Evolutionary conservation across 1,140 invertebrate genomes (phyloP).

Genomic region (Rhagoletis pomonella): DNA sequence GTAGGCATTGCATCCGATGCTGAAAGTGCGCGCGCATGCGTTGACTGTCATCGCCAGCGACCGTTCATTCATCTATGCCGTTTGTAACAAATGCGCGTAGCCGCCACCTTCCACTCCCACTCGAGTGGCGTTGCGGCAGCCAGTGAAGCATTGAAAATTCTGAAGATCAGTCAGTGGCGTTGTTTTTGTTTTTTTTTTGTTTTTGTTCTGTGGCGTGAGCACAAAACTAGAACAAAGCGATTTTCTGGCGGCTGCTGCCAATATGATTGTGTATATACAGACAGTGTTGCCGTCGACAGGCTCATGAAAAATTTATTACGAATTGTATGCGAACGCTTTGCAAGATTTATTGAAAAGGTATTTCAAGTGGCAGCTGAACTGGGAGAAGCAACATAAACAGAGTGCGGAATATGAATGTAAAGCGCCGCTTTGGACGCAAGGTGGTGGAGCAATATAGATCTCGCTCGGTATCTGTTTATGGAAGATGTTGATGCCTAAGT

Average conservation of each 20-base stretch:
- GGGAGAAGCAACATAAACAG: background rate
- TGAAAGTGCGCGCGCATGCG: constrained; percentile 10
- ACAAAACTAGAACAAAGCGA: constrained; percentile 48
- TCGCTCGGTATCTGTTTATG: too few relatives aligned
- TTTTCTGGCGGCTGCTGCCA: constrained; percentile 12
- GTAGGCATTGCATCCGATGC: background rate
- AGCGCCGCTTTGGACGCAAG: background rate
- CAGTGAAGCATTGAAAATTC: background rate
- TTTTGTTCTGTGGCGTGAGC: background rate
- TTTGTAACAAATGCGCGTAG: background rate
- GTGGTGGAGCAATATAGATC: too few relatives aligned
- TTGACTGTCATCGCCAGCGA: background rate
- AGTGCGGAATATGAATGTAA: background rate
- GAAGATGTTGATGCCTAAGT: too few relatives aligned
- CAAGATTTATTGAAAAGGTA: constrained; percentile 25
- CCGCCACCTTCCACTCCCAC: constrained; percentile 36
- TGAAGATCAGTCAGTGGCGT: constrained; percentile 6
- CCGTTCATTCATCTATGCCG: constrained; percentile 31
- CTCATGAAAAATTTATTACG: constrained; percentile 51
- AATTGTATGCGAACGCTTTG: constrained; percentile 24
- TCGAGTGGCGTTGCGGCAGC: background rate
- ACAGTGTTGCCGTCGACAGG: constrained; percentile 4
- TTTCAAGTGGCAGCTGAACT: background rate
- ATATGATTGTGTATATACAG: background rate
- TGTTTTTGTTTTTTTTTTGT: background rate